Conservation (phyloP, 2,888 invertebrate genomes). For the Torymus aiolomorphi region DNA sequence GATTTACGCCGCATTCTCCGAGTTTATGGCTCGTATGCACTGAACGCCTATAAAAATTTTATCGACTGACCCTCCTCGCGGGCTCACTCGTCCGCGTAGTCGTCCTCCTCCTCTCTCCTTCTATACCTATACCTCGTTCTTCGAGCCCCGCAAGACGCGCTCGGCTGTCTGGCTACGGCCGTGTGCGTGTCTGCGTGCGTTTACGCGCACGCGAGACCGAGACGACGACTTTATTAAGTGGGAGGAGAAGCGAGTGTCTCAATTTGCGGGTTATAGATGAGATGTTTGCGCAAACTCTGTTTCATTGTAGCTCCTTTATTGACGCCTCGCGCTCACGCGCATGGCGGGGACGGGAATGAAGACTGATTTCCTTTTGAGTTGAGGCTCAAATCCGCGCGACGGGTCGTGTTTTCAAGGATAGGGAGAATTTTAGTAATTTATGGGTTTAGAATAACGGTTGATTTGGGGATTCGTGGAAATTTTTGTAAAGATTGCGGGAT, state of each 20-base stretch:
- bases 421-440: too few relatives aligned
- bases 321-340: background rate
- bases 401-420: too few relatives aligned
- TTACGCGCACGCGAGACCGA: background rate
- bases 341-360: background rate
- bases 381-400: too few relatives aligned
- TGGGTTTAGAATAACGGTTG: too few relatives aligned
- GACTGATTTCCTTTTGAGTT: constrained; percentile 31
- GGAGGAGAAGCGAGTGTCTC: constrained; percentile 33
- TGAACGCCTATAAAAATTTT: constrained; percentile 62
- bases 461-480: too few relatives aligned
- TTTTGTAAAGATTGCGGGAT: too few relatives aligned
- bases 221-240: constrained; percentile 54
- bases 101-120: constrained; percentile 1
- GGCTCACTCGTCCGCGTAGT: constrained; percentile 9
- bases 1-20: constrained; percentile 68
- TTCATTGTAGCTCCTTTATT: constrained; percentile 42
- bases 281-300: constrained; percentile 35
- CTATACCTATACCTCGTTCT: background rate
- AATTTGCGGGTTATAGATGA: constrained; percentile 51
- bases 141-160: background rate
- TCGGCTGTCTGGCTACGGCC: background rate
- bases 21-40: constrained; percentile 61
- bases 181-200: background rate
- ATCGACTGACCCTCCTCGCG: constrained; percentile 57